A percentile compares a stretch with the other conserved stretches of the same genome.
phyloP scores from a whole-genome alignment of 2,888 invertebrate species.

The Diadegma fenestrale region DNA sequence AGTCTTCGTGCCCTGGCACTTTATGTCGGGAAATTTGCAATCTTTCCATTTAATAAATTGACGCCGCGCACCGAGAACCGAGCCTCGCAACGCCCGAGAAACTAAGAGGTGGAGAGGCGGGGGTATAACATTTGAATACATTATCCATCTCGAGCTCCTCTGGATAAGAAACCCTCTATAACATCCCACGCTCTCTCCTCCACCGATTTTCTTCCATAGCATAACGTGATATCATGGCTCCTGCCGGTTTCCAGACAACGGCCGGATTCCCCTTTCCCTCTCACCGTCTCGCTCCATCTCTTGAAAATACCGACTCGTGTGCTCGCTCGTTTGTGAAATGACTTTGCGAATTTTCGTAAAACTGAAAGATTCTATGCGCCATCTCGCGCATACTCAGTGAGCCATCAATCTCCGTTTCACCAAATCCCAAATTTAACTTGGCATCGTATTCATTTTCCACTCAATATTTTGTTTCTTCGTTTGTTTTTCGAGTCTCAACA shows the following conservation, averaged over 20 bases:
- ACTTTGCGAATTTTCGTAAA: constrained; percentile 59
- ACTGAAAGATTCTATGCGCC: constrained; percentile 39
- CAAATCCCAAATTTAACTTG: neutral
- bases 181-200: constrained; percentile 12
- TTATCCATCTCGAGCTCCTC: constrained; percentile 73
- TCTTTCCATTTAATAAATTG: constrained; percentile 85
- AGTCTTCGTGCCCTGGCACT: constrained; percentile 82
- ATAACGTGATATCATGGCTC: constrained; percentile 76
- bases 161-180: constrained; percentile 58
- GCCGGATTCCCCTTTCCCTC: constrained; percentile 27
- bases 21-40: constrained; percentile 85
- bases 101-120: constrained; percentile 65
- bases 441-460: constrained; percentile 12
- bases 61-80: constrained; percentile 71
- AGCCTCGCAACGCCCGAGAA: constrained; percentile 33
- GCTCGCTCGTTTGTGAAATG: constrained; percentile 64
- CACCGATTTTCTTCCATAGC: constrained; percentile 67
- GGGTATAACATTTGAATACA: constrained; percentile 83
- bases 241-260: constrained; percentile 57
- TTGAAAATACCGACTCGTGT: constrained; percentile 44
- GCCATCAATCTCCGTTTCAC: constrained; percentile 49
- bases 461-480: neutral
- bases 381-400: constrained; percentile 9
- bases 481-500: constrained; percentile 20
- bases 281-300: neutral